Evolutionary conservation across 2,888 invertebrate genomes (phyloP).

Genomic region (Eupsilia transversa): DNA sequence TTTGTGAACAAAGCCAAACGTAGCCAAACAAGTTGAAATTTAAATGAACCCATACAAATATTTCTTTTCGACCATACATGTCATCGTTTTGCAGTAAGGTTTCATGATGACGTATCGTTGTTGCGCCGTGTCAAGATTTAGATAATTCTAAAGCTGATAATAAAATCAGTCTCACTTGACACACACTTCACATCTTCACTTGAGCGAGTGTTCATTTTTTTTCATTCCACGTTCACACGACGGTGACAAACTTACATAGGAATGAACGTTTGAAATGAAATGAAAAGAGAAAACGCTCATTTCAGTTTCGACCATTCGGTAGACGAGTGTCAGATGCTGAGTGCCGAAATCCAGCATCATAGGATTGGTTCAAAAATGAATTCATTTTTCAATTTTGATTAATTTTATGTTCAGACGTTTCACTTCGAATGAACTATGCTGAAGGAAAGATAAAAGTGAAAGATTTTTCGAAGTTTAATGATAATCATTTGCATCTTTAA

Average conservation of each 20-base stretch:
- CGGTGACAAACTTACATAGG: neutral
- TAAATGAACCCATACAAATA: slow-evolving; percentile 28
- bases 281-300: too few relatives aligned
- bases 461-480: too few relatives aligned
- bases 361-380: neutral
- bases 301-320: neutral
- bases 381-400: neutral
- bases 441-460: too few relatives aligned
- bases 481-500: too few relatives aligned
- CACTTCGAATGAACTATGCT: neutral
- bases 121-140: neutral
- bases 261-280: neutral
- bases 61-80: neutral
- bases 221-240: neutral
- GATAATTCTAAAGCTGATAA: neutral
- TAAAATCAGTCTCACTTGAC: too few relatives aligned
- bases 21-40: neutral
- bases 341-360: neutral
- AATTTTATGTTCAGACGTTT: neutral
- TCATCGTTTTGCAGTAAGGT: slow-evolving; percentile 28
- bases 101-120: slow-evolving; percentile 13
- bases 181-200: too few relatives aligned
- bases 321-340: neutral
- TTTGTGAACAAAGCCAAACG: neutral
- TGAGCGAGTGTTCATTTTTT: neutral